Evolutionary conservation across 92 coral and sea anemone genomes (phyloP).

Genomic region (Anthopleura xanthogrammica): DNA sequence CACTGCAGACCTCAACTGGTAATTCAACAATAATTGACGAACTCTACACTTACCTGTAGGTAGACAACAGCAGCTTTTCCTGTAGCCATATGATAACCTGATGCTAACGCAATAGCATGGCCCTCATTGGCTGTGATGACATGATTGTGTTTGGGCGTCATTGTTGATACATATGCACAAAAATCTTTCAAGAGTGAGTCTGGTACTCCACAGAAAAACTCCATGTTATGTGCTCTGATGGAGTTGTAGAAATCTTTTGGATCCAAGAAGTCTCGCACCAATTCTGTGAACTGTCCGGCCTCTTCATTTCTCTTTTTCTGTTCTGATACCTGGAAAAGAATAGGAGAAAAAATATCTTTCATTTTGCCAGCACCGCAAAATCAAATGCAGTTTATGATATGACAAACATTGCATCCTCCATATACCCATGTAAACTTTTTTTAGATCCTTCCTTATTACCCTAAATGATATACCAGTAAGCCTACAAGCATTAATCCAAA

Average conservation of each 20-base stretch:
- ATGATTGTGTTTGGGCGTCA: conserved; percentile 72
- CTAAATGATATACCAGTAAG: too few relatives aligned
- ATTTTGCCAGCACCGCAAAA: too few relatives aligned
- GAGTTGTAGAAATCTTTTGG: conserved; percentile 94
- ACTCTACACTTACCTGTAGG: conserved; percentile 25
- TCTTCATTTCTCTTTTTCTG: conserved; percentile 90
- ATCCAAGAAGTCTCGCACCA: conserved; percentile 93
- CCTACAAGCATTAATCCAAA: too few relatives aligned
- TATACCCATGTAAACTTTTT: too few relatives aligned
- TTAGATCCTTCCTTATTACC: too few relatives aligned
- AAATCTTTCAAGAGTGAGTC: conserved; percentile 96
- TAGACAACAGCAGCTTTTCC: conserved; percentile 93
- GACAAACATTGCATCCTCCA: too few relatives aligned
- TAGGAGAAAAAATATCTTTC: not conserved
- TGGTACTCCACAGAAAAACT: conserved; percentile 98
- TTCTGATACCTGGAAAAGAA: conserved; percentile 67
- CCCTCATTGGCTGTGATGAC: conserved; percentile 95
- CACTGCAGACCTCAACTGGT: too few relatives aligned
- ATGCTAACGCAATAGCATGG: conserved; percentile 84
- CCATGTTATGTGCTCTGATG: conserved; percentile 83
- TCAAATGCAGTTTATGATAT: too few relatives aligned
- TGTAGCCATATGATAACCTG: conserved; percentile 98
- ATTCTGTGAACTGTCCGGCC: conserved; percentile 91
- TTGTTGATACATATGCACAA: conserved; percentile 94
- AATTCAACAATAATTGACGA: not conserved